A percentile compares a stretch with the other conserved stretches of the same genome.
These are phyloP conservation scores for Agrilus cyanescens DNA, from an alignment of 2,888 invertebrate genomes.

Conservation along the genomic window DNA sequence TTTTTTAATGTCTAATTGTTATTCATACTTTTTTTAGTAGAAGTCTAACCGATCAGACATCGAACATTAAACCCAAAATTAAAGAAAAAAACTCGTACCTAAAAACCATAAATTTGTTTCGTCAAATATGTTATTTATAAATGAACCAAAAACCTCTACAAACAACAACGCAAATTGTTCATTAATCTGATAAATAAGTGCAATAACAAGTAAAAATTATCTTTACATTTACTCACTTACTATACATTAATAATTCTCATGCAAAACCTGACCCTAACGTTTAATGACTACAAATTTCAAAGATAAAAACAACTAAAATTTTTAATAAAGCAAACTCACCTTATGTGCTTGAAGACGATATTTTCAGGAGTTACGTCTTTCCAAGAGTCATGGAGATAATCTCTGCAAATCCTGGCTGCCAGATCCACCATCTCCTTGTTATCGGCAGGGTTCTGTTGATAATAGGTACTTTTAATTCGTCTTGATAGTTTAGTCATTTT, in stretches of 20 bases:
- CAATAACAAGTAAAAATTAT: background rate
- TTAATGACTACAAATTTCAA: background rate
- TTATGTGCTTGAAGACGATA: conserved; percentile 71
- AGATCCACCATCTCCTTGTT: conserved; percentile 69
- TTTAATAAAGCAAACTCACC: conserved; percentile 41
- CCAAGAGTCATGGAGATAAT: conserved; percentile 86
- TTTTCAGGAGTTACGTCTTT: conserved; percentile 67
- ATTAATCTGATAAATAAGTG: too few relatives aligned
- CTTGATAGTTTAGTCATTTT: too few relatives aligned
- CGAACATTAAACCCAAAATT: too few relatives aligned
- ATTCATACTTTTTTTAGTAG: background rate
- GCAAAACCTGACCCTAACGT: too few relatives aligned
- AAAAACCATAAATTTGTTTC: too few relatives aligned
- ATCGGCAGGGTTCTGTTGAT: conserved; percentile 49
- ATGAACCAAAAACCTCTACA: too few relatives aligned
- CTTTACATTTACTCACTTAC: background rate
- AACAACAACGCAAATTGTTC: too few relatives aligned
- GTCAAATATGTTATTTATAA: too few relatives aligned
- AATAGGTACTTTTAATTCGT: conserved; percentile 11
- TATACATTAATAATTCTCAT: too few relatives aligned
- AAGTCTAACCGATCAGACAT: too few relatives aligned
- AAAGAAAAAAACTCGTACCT: too few relatives aligned
- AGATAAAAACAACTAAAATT: background rate
- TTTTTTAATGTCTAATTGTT: background rate
- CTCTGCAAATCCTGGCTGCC: conserved; percentile 75